These are phyloP conservation scores for Erpobdella octoculata DNA, from an alignment of 2,888 invertebrate genomes.

Conservation along the genomic window DNA sequence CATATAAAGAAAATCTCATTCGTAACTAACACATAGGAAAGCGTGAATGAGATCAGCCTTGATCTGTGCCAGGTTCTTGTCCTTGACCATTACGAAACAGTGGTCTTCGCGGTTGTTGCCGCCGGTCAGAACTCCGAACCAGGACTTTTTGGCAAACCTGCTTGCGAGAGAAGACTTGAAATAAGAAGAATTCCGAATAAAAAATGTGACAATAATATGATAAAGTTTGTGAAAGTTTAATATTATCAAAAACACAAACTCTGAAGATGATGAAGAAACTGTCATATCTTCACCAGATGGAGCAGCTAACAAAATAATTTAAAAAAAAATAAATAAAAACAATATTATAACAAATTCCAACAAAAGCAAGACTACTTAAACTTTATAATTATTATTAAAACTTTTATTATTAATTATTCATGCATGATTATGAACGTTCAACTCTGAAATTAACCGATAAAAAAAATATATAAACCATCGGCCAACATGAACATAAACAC, in stretches of 20 bases:
- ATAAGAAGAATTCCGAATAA: too few relatives aligned
- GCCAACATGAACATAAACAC: constrained; percentile 44
- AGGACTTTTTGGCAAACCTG: constrained; percentile 78
- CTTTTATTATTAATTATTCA: too few relatives aligned
- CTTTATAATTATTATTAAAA: too few relatives aligned
- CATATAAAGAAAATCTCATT: too few relatives aligned
- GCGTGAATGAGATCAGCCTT: constrained; percentile 97
- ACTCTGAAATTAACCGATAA: too few relatives aligned
- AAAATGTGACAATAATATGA: too few relatives aligned
- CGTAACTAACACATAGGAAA: constrained; percentile 85
- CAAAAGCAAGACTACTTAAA: too few relatives aligned
- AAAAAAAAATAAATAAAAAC: not conserved
- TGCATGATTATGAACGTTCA: too few relatives aligned
- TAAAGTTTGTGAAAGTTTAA: not conserved
- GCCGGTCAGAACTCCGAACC: constrained; percentile 95
- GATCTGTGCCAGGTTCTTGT: constrained; percentile 87
- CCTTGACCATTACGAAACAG: constrained; percentile 90
- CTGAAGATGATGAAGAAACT: not conserved
- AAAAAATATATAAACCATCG: not conserved
- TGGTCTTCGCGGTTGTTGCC: constrained; percentile 76
- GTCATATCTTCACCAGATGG: constrained; percentile 22
- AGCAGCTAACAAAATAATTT: not conserved
- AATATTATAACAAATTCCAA: too few relatives aligned
- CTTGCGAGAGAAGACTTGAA: too few relatives aligned
- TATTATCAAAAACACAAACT: not conserved